Conservation (phyloP, 2,797 vertebrate genomes). For the Delichon dasypus region DNA sequence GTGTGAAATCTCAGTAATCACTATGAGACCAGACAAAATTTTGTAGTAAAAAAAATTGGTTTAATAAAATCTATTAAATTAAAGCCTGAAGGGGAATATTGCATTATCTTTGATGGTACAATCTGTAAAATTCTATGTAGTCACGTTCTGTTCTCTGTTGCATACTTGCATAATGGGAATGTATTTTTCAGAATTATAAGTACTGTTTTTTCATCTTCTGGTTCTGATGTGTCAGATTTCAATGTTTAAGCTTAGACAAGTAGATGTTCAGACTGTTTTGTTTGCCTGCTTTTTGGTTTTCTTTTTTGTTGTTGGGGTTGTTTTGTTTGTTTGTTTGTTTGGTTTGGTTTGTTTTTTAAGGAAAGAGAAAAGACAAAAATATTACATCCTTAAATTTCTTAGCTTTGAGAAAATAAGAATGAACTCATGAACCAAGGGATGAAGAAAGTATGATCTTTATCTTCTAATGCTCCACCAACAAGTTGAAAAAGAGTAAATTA, state of each 20-base stretch:
- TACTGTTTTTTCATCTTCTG: background rate
- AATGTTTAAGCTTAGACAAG: background rate
- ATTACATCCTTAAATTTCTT: background rate
- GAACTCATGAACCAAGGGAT: background rate
- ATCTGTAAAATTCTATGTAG: background rate
- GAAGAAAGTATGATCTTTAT: background rate
- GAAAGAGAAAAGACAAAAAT: background rate
- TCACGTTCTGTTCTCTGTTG: background rate
- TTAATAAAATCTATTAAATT: background rate
- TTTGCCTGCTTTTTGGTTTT: background rate
- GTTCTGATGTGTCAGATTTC: background rate
- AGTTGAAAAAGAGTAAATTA: background rate
- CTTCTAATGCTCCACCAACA: background rate
- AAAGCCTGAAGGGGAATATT: background rate
- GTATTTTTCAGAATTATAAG: background rate
- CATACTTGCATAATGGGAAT: rapidly evolving
- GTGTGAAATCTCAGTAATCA: background rate
- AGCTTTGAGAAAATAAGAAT: background rate
- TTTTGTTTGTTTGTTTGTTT: background rate
- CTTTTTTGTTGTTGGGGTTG: too few species aligned
- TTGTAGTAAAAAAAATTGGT: background rate
- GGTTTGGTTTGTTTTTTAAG: background rate
- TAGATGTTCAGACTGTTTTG: background rate
- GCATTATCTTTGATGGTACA: background rate
- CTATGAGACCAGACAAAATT: background rate